A percentile compares a stretch with the other conserved stretches of the same genome.
Conservation (phyloP, 2,888 invertebrate genomes). For the Glyphotaelius pellucidus region DNA sequence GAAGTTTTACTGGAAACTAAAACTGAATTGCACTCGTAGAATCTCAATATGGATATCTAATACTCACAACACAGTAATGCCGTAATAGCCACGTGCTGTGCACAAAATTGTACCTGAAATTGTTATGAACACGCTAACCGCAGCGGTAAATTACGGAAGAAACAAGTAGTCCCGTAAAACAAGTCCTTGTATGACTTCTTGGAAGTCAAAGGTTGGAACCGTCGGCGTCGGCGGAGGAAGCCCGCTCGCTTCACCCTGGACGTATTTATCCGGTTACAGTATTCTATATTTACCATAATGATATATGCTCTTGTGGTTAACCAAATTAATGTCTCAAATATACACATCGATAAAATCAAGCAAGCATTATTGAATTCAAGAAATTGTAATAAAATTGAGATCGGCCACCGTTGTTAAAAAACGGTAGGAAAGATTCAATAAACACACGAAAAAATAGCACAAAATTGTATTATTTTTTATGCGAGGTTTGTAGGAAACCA, state of each 20-base stretch:
- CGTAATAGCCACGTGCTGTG: not conserved
- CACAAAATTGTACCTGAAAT: slow-evolving; percentile 12
- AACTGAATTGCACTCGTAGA: not conserved
- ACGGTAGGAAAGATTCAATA: too few species aligned
- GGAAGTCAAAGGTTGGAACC: slow-evolving; percentile 27
- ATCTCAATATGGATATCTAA: not conserved
- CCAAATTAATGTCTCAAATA: not conserved
- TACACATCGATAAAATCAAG: too few species aligned
- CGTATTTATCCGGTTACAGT: slow-evolving; percentile 8
- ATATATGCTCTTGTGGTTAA: not conserved
- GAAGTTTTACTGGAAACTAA: not conserved
- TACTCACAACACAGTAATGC: not conserved
- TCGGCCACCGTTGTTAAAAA: too few species aligned
- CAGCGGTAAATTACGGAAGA: slow-evolving; percentile 42
- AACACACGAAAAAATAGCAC: too few species aligned
- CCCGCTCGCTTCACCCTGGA: not conserved
- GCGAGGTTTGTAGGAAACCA: too few species aligned
- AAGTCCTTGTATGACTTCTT: slow-evolving; percentile 44
- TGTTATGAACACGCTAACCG: slow-evolving; percentile 36
- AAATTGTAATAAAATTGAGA: too few species aligned
- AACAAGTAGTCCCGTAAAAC: slow-evolving; percentile 38
- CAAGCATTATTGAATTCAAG: too few species aligned
- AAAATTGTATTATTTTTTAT: too few species aligned
- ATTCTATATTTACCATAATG: not conserved
- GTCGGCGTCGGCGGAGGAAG: slow-evolving; percentile 22